Conservation (phyloP, 2,113 vertebrate genomes). For the Otolemur garnettii region DNA sequence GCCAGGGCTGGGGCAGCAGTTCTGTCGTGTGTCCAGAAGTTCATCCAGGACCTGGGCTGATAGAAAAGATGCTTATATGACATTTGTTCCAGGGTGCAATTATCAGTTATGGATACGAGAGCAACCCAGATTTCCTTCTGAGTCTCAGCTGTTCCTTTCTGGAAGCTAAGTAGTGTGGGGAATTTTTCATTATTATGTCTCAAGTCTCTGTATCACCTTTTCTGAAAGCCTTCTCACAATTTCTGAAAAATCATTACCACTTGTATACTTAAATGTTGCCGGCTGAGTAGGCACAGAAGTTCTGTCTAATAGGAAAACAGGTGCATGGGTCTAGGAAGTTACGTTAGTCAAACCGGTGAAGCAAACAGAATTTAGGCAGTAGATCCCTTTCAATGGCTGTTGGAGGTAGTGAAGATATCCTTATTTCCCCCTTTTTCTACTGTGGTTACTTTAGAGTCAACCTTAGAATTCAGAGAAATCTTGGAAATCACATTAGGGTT, state of each 20-base stretch:
- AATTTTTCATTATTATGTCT: slow-evolving; percentile 72
- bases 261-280: slow-evolving; percentile 20
- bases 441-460: neutral
- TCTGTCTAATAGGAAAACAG: slow-evolving; percentile 8
- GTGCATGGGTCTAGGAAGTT: neutral
- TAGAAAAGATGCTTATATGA: slow-evolving; percentile 45
- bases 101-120: slow-evolving; percentile 51
- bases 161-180: slow-evolving; percentile 59
- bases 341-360: neutral
- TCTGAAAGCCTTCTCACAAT: slow-evolving; percentile 35
- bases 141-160: slow-evolving; percentile 62
- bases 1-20: neutral
- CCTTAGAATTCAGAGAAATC: neutral
- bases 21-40: neutral
- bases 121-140: slow-evolving; percentile 33
- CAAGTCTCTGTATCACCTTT: slow-evolving; percentile 28
- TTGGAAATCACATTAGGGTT: neutral
- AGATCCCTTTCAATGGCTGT: neutral
- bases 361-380: neutral
- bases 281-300: neutral
- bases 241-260: slow-evolving; percentile 32
- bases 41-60: neutral
- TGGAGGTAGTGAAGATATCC: neutral
- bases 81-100: slow-evolving; percentile 50
- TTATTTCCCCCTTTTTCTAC: neutral